Percentiles rank a stretch among this genome's conserved stretches.
These are phyloP conservation scores for Trichopoda pennipes DNA, from an alignment of 2,888 invertebrate species.

Conservation along the genomic window DNA sequence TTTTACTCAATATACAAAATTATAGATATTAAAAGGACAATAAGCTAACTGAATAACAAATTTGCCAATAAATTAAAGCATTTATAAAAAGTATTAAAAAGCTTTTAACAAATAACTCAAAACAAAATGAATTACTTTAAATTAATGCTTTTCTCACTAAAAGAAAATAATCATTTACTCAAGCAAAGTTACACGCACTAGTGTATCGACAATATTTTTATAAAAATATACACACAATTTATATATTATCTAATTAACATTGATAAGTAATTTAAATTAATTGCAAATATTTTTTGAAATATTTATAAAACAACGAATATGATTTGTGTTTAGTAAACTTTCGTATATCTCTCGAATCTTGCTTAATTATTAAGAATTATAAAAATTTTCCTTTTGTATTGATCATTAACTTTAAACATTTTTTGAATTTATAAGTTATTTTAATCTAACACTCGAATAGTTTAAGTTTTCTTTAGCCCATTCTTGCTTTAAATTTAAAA, in stretches of 20 bases:
- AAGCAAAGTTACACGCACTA: background rate
- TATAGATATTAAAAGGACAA: constrained; percentile 44
- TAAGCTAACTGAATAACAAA: constrained; percentile 7
- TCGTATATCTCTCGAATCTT: no score
- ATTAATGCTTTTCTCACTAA: constrained; percentile 17
- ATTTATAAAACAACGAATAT: background rate
- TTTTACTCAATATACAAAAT: constrained; percentile 26
- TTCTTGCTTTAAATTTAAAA: background rate
- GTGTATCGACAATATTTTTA: constrained; percentile 40
- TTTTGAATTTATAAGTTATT: constrained; percentile 28
- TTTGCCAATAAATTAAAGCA: constrained; percentile 16
- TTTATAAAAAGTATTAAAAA: constrained; percentile 27
- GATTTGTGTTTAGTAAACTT: no score
- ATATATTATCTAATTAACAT: background rate
- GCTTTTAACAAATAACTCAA: background rate
- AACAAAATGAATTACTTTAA: no score
- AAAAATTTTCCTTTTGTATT: background rate
- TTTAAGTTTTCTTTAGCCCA: background rate
- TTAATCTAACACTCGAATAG: background rate
- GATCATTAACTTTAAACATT: background rate
- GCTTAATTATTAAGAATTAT: no score
- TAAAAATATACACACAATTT: background rate
- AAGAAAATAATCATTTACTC: background rate
- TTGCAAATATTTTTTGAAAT: constrained; percentile 1
- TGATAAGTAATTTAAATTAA: no score